These are phyloP conservation scores for Larimichthys crocea DNA, from an alignment of 2,113 vertebrate species.

Conservation along the genomic window DNA sequence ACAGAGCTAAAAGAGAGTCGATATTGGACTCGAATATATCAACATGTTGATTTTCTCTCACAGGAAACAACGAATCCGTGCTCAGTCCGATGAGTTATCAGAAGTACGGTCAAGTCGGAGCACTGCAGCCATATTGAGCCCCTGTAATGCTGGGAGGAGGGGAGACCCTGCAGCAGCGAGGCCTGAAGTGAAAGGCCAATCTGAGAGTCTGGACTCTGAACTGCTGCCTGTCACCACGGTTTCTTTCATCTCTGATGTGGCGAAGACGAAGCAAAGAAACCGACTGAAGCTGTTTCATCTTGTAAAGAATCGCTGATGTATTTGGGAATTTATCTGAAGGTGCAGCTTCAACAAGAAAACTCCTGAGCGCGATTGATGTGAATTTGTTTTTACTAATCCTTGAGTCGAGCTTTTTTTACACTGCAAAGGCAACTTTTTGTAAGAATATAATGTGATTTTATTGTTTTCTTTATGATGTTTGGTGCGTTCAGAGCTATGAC, in stretches of 20 bases:
- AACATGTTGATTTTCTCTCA: neutral
- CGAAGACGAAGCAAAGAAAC: neutral
- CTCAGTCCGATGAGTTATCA: conserved; percentile 2
- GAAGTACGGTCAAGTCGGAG: neutral
- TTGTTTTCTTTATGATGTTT: neutral
- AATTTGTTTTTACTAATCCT: conserved; percentile 8
- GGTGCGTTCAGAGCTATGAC: conserved; percentile 11
- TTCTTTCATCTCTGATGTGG: neutral
- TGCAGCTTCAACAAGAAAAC: neutral
- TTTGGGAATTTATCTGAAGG: too few relatives aligned
- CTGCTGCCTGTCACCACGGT: neutral
- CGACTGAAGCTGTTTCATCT: neutral
- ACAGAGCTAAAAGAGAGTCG: too few relatives aligned
- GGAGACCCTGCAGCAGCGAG: conserved; percentile 10
- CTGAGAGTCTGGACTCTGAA: neutral
- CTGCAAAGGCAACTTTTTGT: conserved; percentile 6
- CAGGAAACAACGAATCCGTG: conserved; percentile 30
- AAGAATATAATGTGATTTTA: conserved; percentile 2
- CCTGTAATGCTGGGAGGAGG: conserved; percentile 1
- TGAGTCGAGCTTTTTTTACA: conserved; percentile 19
- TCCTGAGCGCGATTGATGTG: neutral
- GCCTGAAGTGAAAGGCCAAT: neutral
- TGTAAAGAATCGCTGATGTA: neutral
- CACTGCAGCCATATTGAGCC: conserved; percentile 2
- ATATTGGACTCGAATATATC: too few relatives aligned